Evolutionary conservation across 2,888 invertebrate species (phyloP), one percentile per base, ranked within the genome.

Genomic region (Steinernema scapterisci): DNA sequence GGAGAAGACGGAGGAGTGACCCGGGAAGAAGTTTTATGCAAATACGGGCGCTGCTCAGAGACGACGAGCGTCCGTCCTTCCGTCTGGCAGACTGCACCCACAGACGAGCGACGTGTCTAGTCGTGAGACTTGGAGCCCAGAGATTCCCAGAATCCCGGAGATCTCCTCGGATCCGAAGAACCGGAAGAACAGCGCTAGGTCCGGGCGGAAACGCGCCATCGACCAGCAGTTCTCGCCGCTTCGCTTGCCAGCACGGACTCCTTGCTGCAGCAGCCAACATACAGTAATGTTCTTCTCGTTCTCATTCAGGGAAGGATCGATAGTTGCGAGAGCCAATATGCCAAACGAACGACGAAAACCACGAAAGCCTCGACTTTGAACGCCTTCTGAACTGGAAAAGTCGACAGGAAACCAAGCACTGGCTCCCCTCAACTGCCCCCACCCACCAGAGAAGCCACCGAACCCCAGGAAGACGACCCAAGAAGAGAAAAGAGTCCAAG

Each of bases 211-310:
- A 7, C 16, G 11, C 38, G 2, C 7, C 63, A 31, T 63, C 27
- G 25, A 2, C 31, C 25, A 27, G 16, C 63, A 31, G 21, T 54
- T 48, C 13, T 25, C 21, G 54, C 54, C 54, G 63, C 27, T 13
- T 27, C 63, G 31, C 27, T 16, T 2, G 25, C 21, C 21, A 21
- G 3, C 48, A 48, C 38, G 9, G 38, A 38, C 38, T 38, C 38
- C 48, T 31, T 63, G 63, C 63, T 31, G 63, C 31, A 63, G 63
- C 27, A 48, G 54, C 5, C 23, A 7, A 63, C 31, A 63, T 63
- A 63, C 63, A 63, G 63, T 63, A 63, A 63, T 63, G 63, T 63
- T 63, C 63, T 63, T 27, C 63, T 63, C 63, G 23, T 63, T 63
- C 63, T 63, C 63, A 31, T 63, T 63, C 63, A 63, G 63, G 63